phyloP scores from a whole-genome alignment of 2,888 invertebrate genomes.

The Archips xylosteana region DNA sequence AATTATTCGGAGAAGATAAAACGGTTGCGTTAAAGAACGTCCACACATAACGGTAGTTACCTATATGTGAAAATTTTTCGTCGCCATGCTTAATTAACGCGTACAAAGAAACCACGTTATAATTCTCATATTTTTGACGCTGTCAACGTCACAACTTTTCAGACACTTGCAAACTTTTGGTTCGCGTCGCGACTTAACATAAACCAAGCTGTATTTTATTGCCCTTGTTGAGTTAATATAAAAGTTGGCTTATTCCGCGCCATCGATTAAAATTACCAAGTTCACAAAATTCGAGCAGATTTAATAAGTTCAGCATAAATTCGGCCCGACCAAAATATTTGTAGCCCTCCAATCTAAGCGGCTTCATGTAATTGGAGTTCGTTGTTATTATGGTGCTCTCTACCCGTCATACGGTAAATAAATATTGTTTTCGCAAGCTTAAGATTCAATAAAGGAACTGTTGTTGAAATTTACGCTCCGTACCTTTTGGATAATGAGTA shows the following conservation, averaged over 20 bases:
- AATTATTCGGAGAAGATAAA: not conserved
- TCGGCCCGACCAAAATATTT: slow-evolving; percentile 50
- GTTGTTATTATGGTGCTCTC: slow-evolving; percentile 17
- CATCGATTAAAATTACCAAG: slow-evolving; percentile 70
- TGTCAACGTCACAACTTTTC: slow-evolving; percentile 23
- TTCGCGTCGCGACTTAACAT: slow-evolving; percentile 49
- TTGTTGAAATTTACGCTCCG: slow-evolving; percentile 57
- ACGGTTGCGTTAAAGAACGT: not conserved
- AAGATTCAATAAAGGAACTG: slow-evolving; percentile 62
- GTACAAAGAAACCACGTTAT: not conserved
- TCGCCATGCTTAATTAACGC: not conserved
- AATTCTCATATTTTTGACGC: slow-evolving; percentile 5
- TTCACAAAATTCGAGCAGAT: slow-evolving; percentile 59
- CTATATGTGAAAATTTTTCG: not conserved
- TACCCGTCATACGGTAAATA: slow-evolving; percentile 50
- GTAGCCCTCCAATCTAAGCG: not conserved
- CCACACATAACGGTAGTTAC: not conserved
- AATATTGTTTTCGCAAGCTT: slow-evolving; percentile 61
- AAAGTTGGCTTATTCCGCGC: slow-evolving; percentile 59
- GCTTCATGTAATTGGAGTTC: slow-evolving; percentile 10
- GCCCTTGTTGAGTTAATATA: slow-evolving; percentile 61
- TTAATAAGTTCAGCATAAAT: slow-evolving; percentile 66
- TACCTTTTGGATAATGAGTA: slow-evolving; percentile 52
- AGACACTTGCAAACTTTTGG: slow-evolving; percentile 25
- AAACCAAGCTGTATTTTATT: slow-evolving; percentile 55